Evolutionary conservation across 2,797 vertebrate species (phyloP).

Genomic region (Hypotaenidia okinawae): DNA sequence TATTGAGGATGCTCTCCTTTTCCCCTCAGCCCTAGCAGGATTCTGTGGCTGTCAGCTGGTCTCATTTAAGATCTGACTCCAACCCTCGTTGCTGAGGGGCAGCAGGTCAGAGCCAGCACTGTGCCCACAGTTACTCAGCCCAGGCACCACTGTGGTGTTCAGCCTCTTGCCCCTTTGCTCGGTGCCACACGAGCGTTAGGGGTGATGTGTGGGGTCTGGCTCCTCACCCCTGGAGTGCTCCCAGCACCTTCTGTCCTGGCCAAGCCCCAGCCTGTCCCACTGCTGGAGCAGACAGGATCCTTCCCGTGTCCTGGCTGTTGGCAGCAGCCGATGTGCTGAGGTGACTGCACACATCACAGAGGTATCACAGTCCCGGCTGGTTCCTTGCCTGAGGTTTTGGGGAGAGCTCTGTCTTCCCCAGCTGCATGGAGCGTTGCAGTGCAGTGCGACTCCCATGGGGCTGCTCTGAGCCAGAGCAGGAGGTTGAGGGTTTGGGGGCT

Average conservation of each 20-base stretch:
- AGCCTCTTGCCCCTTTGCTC: accelerated
- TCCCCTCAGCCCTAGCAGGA: neutral
- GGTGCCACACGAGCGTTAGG: accelerated
- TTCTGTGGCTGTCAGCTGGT: neutral
- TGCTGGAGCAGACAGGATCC: neutral
- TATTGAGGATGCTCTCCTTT: neutral
- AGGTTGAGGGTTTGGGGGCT: neutral
- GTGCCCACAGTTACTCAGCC: no score
- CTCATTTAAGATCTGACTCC: neutral
- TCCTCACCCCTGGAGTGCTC: neutral
- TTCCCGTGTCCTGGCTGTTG: neutral
- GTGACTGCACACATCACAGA: accelerated
- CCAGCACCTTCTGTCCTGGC: neutral
- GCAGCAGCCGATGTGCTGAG: neutral
- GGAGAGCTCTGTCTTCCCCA: neutral
- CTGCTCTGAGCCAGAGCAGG: no score
- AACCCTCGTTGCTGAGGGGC: neutral
- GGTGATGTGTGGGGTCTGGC: neutral
- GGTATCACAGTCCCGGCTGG: no score
- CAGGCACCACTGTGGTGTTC: accelerated
- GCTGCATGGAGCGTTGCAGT: neutral
- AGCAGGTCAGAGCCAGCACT: neutral
- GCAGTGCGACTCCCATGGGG: neutral
- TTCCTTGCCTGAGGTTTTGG: neutral
- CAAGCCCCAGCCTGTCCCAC: accelerated